These are phyloP conservation scores for Aphodius sticticus DNA, from an alignment of 2,888 invertebrate species.

Conservation along the genomic window DNA sequence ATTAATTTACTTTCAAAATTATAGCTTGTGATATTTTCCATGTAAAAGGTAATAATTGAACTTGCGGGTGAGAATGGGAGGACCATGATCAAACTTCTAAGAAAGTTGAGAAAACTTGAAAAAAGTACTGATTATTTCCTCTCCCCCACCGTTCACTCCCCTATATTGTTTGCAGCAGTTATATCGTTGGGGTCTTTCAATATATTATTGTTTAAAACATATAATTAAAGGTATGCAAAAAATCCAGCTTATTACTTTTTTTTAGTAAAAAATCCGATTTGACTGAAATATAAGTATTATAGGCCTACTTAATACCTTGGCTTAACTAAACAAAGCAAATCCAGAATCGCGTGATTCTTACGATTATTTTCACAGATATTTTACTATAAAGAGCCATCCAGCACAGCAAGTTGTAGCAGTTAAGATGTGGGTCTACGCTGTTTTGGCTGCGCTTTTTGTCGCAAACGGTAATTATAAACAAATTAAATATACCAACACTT, in stretches of 20 bases:
- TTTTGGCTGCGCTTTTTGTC: not conserved
- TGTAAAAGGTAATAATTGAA: no score
- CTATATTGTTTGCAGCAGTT: no score
- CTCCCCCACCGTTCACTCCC: no score
- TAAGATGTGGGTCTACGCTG: conserved; percentile 7
- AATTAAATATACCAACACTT: not conserved
- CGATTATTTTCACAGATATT: not conserved
- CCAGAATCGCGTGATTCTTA: not conserved
- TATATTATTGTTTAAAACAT: no score
- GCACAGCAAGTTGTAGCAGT: not conserved
- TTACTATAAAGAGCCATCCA: not conserved
- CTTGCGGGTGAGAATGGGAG: no score
- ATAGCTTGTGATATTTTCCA: no score
- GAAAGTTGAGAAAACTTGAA: no score
- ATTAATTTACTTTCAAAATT: no score
- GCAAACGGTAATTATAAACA: not conserved
- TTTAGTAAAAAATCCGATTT: not conserved
- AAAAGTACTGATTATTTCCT: no score
- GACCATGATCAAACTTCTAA: no score
- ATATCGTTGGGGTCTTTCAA: no score
- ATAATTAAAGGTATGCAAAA: no score
- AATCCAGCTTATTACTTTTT: not conserved
- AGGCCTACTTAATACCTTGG: not conserved
- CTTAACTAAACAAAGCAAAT: not conserved
- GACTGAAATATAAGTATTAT: not conserved